Percentiles rank a stretch among this genome's conserved stretches.
Conservation (phyloP, 2,888 invertebrate species). For the Drosophila helvetica region DNA sequence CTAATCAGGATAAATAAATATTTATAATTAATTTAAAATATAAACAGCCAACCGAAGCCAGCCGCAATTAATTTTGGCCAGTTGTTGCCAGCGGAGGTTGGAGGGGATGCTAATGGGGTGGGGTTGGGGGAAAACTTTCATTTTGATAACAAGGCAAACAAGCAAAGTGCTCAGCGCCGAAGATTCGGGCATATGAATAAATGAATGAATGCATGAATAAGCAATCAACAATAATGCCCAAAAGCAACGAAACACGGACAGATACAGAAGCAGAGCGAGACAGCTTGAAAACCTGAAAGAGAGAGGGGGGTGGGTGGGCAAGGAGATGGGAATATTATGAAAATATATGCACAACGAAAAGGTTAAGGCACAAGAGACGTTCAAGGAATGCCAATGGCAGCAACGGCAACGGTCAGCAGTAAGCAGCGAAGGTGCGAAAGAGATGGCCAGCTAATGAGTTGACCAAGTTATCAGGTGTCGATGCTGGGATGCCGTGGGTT, state of each 20-base stretch:
- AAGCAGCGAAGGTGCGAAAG: conserved; percentile 13
- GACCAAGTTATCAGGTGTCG: conserved; percentile 54
- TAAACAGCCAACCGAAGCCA: conserved; percentile 64
- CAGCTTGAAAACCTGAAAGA: not conserved
- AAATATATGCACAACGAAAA: conserved; percentile 56
- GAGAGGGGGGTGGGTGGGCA: not conserved
- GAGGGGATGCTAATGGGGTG: not conserved
- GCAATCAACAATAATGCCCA: conserved; percentile 74
- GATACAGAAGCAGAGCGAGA: not conserved
- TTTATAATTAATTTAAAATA: conserved; percentile 80
- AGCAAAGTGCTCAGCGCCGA: conserved; percentile 54
- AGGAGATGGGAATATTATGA: conserved; percentile 51
- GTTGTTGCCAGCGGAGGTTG: not conserved
- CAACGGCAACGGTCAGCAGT: conserved; percentile 50
- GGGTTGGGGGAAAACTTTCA: conserved; percentile 29
- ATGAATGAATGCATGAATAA: conserved; percentile 77
- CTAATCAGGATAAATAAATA: conserved; percentile 79
- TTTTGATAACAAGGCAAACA: conserved; percentile 48
- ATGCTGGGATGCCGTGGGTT: conserved; percentile 16
- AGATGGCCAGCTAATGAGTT: conserved; percentile 65
- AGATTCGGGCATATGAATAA: conserved; percentile 67
- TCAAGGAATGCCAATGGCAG: conserved; percentile 31
- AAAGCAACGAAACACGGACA: conserved; percentile 10
- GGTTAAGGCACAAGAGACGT: conserved; percentile 47
- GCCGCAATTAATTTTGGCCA: conserved; percentile 72